Conservation (phyloP, 1,140 invertebrate species). For the Pygmarrhopalites habei region DNA sequence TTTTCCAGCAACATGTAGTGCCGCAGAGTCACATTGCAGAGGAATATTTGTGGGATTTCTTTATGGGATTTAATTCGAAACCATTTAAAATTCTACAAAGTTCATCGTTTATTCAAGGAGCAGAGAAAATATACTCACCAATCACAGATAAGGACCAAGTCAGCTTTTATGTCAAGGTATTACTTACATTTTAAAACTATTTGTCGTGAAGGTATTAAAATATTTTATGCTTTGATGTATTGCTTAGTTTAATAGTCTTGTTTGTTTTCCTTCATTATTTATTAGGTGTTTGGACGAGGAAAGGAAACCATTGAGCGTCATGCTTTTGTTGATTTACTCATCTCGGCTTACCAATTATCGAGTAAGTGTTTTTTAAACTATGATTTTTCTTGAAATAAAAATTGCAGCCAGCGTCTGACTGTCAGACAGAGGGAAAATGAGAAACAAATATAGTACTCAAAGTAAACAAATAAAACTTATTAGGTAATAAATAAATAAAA, state of each 20-base stretch:
- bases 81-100: background rate
- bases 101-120: slow-evolving; percentile 11
- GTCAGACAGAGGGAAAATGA: too few species aligned
- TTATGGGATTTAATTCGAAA: background rate
- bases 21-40: slow-evolving; percentile 15
- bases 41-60: slow-evolving; percentile 30
- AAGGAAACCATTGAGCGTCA: slow-evolving; percentile 8
- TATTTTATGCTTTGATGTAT: background rate
- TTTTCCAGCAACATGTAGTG: slow-evolving; percentile 24
- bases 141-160: slow-evolving; percentile 37
- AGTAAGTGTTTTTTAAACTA: too few species aligned
- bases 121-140: slow-evolving; percentile 25
- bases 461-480: too few species aligned
- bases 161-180: slow-evolving; percentile 36
- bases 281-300: slow-evolving; percentile 29
- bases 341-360: slow-evolving; percentile 23
- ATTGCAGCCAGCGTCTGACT: too few species aligned
- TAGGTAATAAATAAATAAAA: too few species aligned
- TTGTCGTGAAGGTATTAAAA: background rate
- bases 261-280: background rate
- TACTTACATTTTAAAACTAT: background rate
- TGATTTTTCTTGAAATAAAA: too few species aligned
- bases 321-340: slow-evolving; percentile 27
- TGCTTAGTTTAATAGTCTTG: background rate
- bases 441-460: too few species aligned